phyloP scores from a whole-genome alignment of 2,888 invertebrate species.

The Erebia epiphron region DNA sequence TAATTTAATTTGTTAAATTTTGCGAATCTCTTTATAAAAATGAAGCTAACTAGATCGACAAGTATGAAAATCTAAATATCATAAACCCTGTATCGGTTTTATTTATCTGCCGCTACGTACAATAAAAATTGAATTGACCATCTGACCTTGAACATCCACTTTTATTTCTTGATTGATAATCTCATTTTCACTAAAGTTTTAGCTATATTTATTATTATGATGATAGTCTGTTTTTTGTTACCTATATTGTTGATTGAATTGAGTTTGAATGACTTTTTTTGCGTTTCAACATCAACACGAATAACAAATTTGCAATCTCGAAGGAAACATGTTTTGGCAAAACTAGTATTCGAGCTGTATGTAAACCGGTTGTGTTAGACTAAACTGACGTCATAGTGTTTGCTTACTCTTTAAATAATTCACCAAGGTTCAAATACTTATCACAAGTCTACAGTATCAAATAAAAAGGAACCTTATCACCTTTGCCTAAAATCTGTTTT shows the following conservation, averaged over 20 bases:
- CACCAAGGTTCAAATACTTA: conserved; percentile 15
- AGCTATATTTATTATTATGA: not conserved
- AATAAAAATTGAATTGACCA: not conserved
- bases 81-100: not conserved
- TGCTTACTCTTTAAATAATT: conserved; percentile 18
- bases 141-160: not conserved
- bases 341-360: conserved; percentile 39
- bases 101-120: not conserved
- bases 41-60: too few relatives aligned
- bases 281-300: conserved; percentile 12
- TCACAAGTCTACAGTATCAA: not conserved
- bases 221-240: not conserved
- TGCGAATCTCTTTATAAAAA: too few relatives aligned
- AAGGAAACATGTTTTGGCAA: conserved; percentile 49
- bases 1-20: too few relatives aligned
- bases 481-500: too few relatives aligned
- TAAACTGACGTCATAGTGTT: conserved; percentile 20
- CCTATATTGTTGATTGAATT: not conserved
- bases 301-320: conserved; percentile 34
- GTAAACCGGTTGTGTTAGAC: conserved; percentile 38
- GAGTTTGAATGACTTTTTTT: conserved; percentile 8
- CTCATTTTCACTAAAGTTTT: not conserved
- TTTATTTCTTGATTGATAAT: not conserved
- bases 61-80: too few relatives aligned
- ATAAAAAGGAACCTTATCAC: too few relatives aligned